These are phyloP conservation scores for Lophius americanus DNA, from an alignment of 2,797 vertebrate species.

Conservation along the genomic window DNA sequence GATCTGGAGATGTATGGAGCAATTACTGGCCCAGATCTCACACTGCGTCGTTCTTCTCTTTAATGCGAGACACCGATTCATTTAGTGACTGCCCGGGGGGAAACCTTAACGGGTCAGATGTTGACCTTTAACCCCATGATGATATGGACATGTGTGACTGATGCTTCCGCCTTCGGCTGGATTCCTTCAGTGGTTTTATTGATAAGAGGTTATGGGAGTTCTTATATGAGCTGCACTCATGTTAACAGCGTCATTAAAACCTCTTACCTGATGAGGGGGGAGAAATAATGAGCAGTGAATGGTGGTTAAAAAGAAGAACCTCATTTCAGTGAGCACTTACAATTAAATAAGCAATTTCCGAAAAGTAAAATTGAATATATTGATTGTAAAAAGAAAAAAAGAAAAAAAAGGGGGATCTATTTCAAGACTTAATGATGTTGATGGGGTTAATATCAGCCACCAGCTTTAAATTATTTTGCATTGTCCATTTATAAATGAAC, in stretches of 20 bases:
- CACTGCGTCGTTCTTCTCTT: conserved; percentile 13
- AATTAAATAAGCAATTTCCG: too few relatives aligned
- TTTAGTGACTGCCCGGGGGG: conserved; percentile 9
- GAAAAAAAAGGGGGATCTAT: too few relatives aligned
- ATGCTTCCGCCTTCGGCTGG: background rate
- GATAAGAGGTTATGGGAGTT: background rate
- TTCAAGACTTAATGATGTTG: too few relatives aligned
- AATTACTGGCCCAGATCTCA: conserved; percentile 21
- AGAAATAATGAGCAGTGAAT: background rate
- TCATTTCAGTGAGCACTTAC: too few relatives aligned
- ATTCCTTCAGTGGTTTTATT: background rate
- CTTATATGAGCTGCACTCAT: background rate
- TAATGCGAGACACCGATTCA: conserved; percentile 8
- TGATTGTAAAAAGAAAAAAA: too few relatives aligned
- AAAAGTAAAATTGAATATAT: too few relatives aligned
- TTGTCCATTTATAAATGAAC: too few relatives aligned
- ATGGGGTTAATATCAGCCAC: too few relatives aligned
- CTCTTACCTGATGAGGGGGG: background rate
- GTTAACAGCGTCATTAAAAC: background rate
- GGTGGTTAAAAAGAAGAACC: too few relatives aligned
- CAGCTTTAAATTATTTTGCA: too few relatives aligned
- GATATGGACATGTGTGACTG: background rate
- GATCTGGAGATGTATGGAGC: conserved; percentile 24
- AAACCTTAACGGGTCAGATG: conserved; percentile 2
- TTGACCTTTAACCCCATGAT: conserved; percentile 50